Evolutionary conservation across 2,797 vertebrate genomes (phyloP).

Genomic region (Stomatorhinus walkeri): DNA sequence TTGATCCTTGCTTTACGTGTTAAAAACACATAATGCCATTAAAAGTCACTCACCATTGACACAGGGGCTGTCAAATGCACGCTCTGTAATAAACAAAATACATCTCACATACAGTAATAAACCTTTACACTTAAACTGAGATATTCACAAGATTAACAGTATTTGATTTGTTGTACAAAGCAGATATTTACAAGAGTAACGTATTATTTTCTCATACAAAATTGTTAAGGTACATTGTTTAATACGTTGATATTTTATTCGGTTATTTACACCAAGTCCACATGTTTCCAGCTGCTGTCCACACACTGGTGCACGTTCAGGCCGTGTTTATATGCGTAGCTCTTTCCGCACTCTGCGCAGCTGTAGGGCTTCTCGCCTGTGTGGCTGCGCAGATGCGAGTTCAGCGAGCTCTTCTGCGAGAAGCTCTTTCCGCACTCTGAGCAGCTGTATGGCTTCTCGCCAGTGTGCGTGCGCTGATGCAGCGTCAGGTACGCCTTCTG

Average conservation of each 20-base stretch:
- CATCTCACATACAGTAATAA: neutral
- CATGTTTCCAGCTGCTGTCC: neutral
- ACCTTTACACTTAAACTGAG: neutral
- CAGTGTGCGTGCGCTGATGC: slow-evolving; percentile 65
- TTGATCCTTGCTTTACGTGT: neutral
- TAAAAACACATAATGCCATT: neutral
- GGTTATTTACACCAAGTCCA: neutral
- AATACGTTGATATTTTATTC: neutral
- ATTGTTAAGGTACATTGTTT: neutral
- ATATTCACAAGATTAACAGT: neutral
- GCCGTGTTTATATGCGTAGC: slow-evolving; percentile 38
- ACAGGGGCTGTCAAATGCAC: neutral
- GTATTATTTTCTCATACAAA: neutral
- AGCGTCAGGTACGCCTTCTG: slow-evolving; percentile 68
- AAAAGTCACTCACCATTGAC: neutral
- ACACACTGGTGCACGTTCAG: slow-evolving; percentile 69
- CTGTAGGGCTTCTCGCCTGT: slow-evolving; percentile 69
- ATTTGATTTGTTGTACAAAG: neutral
- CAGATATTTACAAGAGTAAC: neutral
- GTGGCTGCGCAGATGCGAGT: slow-evolving; percentile 66
- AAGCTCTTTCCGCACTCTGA: slow-evolving; percentile 64
- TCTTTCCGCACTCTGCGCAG: slow-evolving; percentile 68
- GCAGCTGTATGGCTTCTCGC: slow-evolving; percentile 69
- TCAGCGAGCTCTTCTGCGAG: slow-evolving; percentile 68
- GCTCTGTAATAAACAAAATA: neutral